Conservation (phyloP, 1,140 invertebrate genomes). For the Phenacoccus solenopsis region DNA sequence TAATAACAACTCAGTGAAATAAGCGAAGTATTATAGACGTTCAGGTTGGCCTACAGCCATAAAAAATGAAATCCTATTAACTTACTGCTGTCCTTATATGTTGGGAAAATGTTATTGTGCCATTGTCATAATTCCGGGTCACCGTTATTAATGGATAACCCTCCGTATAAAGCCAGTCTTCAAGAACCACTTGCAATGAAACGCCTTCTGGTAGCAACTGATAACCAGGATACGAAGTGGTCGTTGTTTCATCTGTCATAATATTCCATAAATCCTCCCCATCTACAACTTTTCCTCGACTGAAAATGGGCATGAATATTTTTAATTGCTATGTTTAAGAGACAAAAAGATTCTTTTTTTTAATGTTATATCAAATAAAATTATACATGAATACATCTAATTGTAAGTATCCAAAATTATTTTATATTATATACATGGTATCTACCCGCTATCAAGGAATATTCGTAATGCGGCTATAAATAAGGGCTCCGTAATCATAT, state of each 20-base stretch:
- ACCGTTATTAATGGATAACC: not conserved
- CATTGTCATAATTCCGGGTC: not conserved
- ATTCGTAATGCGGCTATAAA: not conserved
- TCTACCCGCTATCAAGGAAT: not conserved
- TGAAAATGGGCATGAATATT: too few species aligned
- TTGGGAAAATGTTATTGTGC: not conserved
- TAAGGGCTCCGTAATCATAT: not conserved
- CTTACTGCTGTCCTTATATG: not conserved
- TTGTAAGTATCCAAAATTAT: too few species aligned
- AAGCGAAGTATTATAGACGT: too few species aligned
- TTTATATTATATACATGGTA: too few species aligned
- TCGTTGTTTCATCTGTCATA: not conserved
- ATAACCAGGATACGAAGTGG: not conserved
- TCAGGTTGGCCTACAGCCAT: too few species aligned
- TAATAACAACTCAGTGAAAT: too few species aligned
- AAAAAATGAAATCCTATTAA: too few species aligned
- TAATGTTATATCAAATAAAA: too few species aligned
- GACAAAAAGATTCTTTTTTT: too few species aligned
- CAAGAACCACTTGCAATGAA: not conserved
- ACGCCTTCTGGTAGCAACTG: conserved; percentile 4
- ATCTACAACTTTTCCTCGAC: not conserved
- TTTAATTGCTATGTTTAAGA: too few species aligned
- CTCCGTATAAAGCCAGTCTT: not conserved
- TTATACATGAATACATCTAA: too few species aligned
- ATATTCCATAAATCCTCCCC: not conserved